phyloP scores from a whole-genome alignment of 2,888 invertebrate species.

The Phania funesta region DNA sequence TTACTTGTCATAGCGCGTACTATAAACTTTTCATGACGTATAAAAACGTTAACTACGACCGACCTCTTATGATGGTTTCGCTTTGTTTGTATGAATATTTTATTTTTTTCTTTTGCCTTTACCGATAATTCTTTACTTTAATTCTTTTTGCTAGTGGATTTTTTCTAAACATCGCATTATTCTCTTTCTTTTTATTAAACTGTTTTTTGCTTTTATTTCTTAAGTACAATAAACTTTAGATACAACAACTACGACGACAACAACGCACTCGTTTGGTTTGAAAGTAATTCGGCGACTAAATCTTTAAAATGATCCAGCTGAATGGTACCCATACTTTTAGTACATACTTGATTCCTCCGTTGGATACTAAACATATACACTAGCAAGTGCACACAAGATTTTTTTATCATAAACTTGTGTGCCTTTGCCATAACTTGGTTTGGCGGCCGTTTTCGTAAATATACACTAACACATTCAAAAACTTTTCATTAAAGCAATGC shows the following conservation, averaged over 20 bases:
- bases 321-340: conserved; percentile 34
- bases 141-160: conserved; percentile 6
- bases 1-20: neutral
- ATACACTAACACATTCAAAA: neutral
- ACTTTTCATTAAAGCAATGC: neutral
- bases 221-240: conserved; percentile 1
- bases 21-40: too few relatives aligned
- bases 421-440: conserved; percentile 59
- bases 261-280: conserved; percentile 69
- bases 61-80: conserved; percentile 31
- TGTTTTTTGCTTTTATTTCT: conserved; percentile 5
- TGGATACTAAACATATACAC: conserved; percentile 39
- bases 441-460: conserved; percentile 60
- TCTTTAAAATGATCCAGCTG: conserved; percentile 63
- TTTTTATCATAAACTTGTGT: conserved; percentile 36
- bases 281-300: conserved; percentile 70
- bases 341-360: conserved; percentile 56
- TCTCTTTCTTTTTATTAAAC: neutral
- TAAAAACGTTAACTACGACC: conserved; percentile 18
- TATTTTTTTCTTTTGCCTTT: conserved; percentile 14
- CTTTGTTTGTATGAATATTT: conserved; percentile 34
- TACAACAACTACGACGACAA: conserved; percentile 32
- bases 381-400: conserved; percentile 14
- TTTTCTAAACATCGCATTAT: conserved; percentile 20
- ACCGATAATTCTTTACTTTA: neutral